Conservation (phyloP, 2,797 vertebrate genomes). For the Chaenodraco wilsoni region DNA sequence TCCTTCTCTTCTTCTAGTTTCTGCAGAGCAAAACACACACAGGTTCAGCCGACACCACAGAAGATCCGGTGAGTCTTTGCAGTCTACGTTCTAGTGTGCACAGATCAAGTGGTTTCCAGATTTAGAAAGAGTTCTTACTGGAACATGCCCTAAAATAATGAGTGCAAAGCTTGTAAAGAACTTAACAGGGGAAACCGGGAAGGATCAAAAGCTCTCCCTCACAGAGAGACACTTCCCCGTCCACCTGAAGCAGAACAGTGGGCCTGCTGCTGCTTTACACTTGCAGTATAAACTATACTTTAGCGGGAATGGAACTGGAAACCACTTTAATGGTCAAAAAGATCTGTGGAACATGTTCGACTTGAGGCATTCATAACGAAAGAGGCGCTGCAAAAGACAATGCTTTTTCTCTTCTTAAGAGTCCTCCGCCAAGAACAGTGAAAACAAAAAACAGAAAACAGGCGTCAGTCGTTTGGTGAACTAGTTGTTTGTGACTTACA, state of each 20-base stretch:
- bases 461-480: constrained; percentile 92
- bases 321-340: constrained; percentile 75
- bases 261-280: constrained; percentile 17
- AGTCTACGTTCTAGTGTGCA: constrained; percentile 56
- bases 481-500: constrained; percentile 98
- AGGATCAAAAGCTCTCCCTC: constrained; percentile 46
- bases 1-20: constrained; percentile 98
- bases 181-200: constrained; percentile 41
- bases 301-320: constrained; percentile 75
- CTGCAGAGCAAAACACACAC: constrained; percentile 91
- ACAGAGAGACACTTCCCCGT: constrained; percentile 46
- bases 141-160: constrained; percentile 56
- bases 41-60: constrained; percentile 57
- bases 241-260: constrained; percentile 33
- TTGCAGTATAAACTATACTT: constrained; percentile 35
- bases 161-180: constrained; percentile 36
- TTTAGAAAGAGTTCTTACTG: constrained; percentile 32
- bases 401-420: constrained; percentile 85
- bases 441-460: constrained; percentile 85
- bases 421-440: constrained; percentile 78
- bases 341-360: constrained; percentile 69
- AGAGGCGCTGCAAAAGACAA: constrained; percentile 70
- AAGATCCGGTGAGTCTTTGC: constrained; percentile 29
- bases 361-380: constrained; percentile 70
- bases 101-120: constrained; percentile 83